Percentiles rank a stretch among this genome's conserved stretches.
Evolutionary conservation across 2,888 invertebrate genomes (phyloP).

Genomic region (Heliconius erato): DNA sequence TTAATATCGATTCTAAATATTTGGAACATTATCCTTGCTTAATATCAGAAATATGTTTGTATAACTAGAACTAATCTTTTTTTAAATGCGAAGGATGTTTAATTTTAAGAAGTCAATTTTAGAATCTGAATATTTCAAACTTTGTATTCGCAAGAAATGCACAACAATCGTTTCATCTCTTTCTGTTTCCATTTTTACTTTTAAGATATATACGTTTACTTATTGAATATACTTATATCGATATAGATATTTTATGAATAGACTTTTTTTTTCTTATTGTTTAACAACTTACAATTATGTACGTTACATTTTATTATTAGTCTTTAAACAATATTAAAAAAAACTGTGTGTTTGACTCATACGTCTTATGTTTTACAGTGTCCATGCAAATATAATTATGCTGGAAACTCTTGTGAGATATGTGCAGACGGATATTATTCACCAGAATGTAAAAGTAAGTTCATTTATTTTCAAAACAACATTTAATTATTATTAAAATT

Average conservation of each 20-base stretch:
- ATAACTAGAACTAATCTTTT: background rate
- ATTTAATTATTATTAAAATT: background rate
- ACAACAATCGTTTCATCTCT: background rate
- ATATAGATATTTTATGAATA: background rate
- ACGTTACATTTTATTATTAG: background rate
- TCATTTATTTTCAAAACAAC: background rate
- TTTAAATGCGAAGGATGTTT: background rate
- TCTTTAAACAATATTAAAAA: too few species aligned
- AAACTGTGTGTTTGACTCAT: too few species aligned
- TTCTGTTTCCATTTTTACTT: background rate
- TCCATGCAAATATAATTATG: slow-evolving; percentile 95
- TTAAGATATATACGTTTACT: too few species aligned
- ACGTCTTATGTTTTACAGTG: slow-evolving; percentile 83
- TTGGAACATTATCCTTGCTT: background rate
- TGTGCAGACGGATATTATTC: slow-evolving; percentile 96
- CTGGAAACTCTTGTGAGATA: slow-evolving; percentile 93
- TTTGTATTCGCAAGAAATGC: too few species aligned
- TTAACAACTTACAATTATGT: background rate
- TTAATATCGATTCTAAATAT: background rate
- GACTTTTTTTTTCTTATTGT: background rate
- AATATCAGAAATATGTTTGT: background rate
- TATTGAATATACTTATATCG: background rate
- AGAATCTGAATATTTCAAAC: background rate
- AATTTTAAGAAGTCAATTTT: background rate
- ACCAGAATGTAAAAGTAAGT: slow-evolving; percentile 92